phyloP scores from a whole-genome alignment of 2,888 invertebrate genomes.

The Nomada hirtipes region DNA sequence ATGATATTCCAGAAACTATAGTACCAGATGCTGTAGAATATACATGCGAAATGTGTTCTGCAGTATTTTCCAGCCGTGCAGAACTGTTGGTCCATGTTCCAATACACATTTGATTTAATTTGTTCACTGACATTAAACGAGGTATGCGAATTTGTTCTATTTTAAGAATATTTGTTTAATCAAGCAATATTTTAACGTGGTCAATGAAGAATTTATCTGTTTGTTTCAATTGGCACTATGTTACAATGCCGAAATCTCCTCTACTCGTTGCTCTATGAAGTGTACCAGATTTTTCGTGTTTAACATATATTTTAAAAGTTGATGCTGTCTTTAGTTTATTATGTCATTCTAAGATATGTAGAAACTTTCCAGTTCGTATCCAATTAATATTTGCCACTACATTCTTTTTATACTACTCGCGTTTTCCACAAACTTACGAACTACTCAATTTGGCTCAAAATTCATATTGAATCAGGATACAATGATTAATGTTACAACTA shows the following conservation, averaged over 20 bases:
- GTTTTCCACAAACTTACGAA: constrained; percentile 30
- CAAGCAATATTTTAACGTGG: constrained; percentile 58
- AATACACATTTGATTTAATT: constrained; percentile 90
- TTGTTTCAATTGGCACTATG: constrained; percentile 55
- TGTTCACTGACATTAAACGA: constrained; percentile 59
- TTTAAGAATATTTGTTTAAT: constrained; percentile 66
- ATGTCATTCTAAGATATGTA: constrained; percentile 40
- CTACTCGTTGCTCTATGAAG: constrained; percentile 63
- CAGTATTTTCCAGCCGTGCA: constrained; percentile 90
- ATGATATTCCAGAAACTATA: constrained; percentile 85
- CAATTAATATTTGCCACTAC: constrained; percentile 22
- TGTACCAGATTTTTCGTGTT: constrained; percentile 55
- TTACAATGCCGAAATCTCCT: constrained; percentile 55
- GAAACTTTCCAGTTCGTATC: constrained; percentile 35
- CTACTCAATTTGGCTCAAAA: constrained; percentile 42
- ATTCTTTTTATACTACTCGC: constrained; percentile 50
- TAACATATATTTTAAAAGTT: constrained; percentile 54
- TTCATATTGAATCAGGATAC: constrained; percentile 40
- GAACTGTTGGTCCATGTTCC: constrained; percentile 92
- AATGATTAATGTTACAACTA: constrained; percentile 43
- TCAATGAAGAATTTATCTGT: constrained; percentile 52
- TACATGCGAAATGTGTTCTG: constrained; percentile 93
- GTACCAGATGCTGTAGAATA: constrained; percentile 87
- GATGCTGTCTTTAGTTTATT: constrained; percentile 55
- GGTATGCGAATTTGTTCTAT: constrained; percentile 65